phyloP scores from a whole-genome alignment of 2,797 vertebrate genomes.

The Antennarius maculatus region DNA sequence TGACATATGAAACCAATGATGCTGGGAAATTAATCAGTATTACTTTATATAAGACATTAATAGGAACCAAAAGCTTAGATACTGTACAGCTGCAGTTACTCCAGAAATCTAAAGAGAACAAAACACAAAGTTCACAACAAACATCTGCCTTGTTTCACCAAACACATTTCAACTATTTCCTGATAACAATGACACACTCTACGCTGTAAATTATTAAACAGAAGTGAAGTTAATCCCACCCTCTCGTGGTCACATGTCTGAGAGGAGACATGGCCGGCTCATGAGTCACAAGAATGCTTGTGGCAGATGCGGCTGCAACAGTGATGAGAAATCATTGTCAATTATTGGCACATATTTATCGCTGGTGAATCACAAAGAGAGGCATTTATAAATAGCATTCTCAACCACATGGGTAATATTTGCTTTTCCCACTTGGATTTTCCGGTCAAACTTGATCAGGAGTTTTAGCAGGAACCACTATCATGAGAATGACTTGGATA shows the following conservation, averaged over 20 bases:
- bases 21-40: background rate
- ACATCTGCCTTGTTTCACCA: background rate
- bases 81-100: background rate
- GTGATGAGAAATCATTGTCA: conserved; percentile 40
- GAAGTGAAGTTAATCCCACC: conserved; percentile 32
- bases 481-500: conserved; percentile 5
- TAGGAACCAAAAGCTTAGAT: too few species aligned
- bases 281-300: conserved; percentile 45
- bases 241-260: conserved; percentile 17
- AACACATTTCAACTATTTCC: conserved; percentile 1
- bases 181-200: conserved; percentile 1
- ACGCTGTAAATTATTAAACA: conserved; percentile 31
- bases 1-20: background rate
- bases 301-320: conserved; percentile 37
- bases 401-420: conserved; percentile 48
- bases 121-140: too few species aligned
- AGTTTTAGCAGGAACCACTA: conserved; percentile 13
- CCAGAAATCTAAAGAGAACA: background rate
- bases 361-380: conserved; percentile 22
- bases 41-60: background rate
- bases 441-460: conserved; percentile 40
- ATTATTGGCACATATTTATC: conserved; percentile 35
- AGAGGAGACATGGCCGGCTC: conserved; percentile 17
- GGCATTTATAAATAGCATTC: conserved; percentile 48
- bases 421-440: conserved; percentile 63